Base-by-base conservation (phyloP, 2,888 invertebrate genomes). In the Leucozona laternaria region DNA sequence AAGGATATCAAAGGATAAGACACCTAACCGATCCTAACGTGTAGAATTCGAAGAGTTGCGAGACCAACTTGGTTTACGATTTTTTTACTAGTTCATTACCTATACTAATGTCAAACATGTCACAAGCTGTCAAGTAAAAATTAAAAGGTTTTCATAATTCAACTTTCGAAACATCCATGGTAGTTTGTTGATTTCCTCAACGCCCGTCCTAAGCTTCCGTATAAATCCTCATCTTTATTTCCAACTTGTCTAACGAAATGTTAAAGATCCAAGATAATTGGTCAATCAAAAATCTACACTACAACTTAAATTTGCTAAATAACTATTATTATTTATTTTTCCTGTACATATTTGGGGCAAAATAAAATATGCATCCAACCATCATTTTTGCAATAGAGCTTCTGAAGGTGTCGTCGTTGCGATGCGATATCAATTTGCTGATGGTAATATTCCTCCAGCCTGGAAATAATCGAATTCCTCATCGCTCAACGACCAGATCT, bases 401-500 rank as follows among this genome's bases (percentile, higher is more conserved):
- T 40, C 60, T 22, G 60, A 4, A 60, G 43, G 45, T 50, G 22
- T 34, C 8, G n/a, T n/a, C n/a, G n/a, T n/a, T n/a, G n/a, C n/a
- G n/a, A n/a, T n/a, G n/a, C 22, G 48, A 28, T 17, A 43, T 11
- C 11, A 45, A 17, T 28, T 0, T 31, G 13, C 15, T n/a, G n/a
- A n/a, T 10, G 11, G 11, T 28, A 48, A 31, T 15, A 20, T 48
- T n/a, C 25, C 40, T 20, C 25, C 40, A 43, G n/a, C n/a, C n/a
- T 25, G 37, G 2, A 43, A 25, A 22, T 50, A 22, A 50, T 50
- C 22, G 22, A 50, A 50, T 68, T 50, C 20, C 17, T 40, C 20
- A 53, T 70, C 28, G 48, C n/a, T 64, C n/a, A 43, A 20, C 57
- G 50, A 28, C 34, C 25, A 70, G 25, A 11, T 60, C n/a, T 17